These are phyloP conservation scores for Aselliscus stoliczkanus DNA, from an alignment of 2,797 vertebrate genomes.

Conservation along the genomic window DNA sequence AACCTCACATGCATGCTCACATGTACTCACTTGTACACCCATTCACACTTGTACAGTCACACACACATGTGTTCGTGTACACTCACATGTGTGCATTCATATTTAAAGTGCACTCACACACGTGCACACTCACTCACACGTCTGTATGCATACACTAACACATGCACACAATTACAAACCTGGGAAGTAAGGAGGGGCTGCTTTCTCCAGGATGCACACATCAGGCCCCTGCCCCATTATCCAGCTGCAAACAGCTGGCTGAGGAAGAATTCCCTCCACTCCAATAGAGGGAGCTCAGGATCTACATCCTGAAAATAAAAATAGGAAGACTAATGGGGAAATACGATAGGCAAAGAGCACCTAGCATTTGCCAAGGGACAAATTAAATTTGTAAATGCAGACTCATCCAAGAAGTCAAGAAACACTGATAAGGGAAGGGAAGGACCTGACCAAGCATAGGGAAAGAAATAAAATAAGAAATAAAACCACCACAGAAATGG, in stretches of 20 bases:
- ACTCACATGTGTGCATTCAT: neutral
- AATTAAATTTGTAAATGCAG: neutral
- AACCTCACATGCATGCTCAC: too few relatives aligned
- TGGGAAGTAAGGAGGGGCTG: neutral
- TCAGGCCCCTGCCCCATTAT: neutral
- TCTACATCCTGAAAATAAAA: neutral
- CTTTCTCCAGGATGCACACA: neutral
- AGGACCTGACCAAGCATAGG: fast-evolving
- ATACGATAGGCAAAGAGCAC: neutral
- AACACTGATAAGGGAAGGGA: neutral
- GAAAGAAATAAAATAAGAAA: neutral
- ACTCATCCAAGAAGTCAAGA: neutral
- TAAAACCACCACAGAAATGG: neutral
- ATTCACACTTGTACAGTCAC: neutral
- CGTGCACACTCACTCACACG: neutral
- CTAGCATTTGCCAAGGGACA: neutral
- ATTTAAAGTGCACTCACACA: fast-evolving
- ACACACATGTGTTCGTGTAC: neutral
- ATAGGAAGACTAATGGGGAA: neutral
- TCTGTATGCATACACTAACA: neutral
- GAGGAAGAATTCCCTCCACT: neutral
- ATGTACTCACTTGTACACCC: too few relatives aligned
- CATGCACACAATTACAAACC: neutral
- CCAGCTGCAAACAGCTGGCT: neutral
- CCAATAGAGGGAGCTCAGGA: neutral